Conservation (phyloP, 2,888 invertebrate species). For the Tridacna gigas region DNA sequence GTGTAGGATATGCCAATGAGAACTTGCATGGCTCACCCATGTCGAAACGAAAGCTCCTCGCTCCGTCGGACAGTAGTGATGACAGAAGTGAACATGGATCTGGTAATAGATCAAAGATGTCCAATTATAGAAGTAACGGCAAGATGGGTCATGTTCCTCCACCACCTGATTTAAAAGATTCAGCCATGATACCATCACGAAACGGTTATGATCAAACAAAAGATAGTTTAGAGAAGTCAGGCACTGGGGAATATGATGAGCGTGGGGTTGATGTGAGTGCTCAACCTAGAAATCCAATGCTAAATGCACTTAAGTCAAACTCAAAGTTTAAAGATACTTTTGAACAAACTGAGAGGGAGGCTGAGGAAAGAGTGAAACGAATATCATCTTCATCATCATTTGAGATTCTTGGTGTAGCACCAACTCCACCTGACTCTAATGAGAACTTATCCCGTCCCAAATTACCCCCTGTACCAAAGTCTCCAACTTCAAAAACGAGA, state of each 20-base stretch:
- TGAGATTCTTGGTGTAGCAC: constrained; percentile 57
- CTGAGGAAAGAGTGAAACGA: constrained; percentile 72
- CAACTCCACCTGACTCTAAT: constrained; percentile 55
- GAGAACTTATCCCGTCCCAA: constrained; percentile 59
- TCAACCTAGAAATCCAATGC: constrained; percentile 67
- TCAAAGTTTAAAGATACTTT: constrained; percentile 73
- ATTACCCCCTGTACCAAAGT: constrained; percentile 67
- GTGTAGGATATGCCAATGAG: constrained; percentile 61
- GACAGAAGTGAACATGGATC: constrained; percentile 25
- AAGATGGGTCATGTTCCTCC: constrained; percentile 15
- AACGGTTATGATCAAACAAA: constrained; percentile 17
- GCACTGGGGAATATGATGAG: constrained; percentile 22
- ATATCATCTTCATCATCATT: constrained; percentile 71
- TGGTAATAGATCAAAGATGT: constrained; percentile 5
- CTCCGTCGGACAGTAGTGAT: constrained; percentile 54
- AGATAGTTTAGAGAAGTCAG: not conserved
- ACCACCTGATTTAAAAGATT: constrained; percentile 1
- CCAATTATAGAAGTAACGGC: constrained; percentile 14
- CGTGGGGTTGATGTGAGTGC: constrained; percentile 37
- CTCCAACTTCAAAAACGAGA: constrained; percentile 51
- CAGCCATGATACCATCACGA: constrained; percentile 3
- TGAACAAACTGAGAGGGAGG: constrained; percentile 73
- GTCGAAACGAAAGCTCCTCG: constrained; percentile 61
- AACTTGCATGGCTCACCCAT: constrained; percentile 55
- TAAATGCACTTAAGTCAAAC: constrained; percentile 72